Percentiles rank a stretch among this genome's conserved stretches.
phyloP scores from a whole-genome alignment of 1,140 invertebrate species.

The Galleria mellonella region DNA sequence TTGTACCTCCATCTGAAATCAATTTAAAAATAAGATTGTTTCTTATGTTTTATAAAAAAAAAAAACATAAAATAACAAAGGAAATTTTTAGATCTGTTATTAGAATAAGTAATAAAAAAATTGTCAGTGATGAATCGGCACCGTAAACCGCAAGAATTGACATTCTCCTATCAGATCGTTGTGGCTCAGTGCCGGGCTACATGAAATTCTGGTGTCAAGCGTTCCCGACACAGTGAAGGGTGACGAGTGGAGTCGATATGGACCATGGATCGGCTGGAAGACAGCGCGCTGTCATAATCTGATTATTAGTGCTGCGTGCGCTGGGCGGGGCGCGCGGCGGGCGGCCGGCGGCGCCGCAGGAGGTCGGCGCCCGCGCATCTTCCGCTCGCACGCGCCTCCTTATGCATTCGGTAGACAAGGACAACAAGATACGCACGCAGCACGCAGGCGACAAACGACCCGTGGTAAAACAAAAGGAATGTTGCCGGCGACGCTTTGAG shows the following conservation, averaged over 20 bases:
- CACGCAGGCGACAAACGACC: conserved; percentile 70
- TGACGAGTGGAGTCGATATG: conserved; percentile 49
- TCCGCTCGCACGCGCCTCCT: conserved; percentile 29
- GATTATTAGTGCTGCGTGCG: conserved; percentile 64
- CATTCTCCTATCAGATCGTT: background rate
- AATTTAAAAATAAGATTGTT: no score
- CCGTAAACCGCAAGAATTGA: no score
- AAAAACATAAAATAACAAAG: no score
- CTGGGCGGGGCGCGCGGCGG: conserved; percentile 67
- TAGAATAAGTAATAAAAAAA: no score
- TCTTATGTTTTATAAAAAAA: no score
- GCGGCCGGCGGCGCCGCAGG: conserved; percentile 62
- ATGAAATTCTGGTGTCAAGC: conserved; percentile 44
- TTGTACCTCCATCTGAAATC: no score
- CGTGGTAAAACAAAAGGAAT: conserved; percentile 74
- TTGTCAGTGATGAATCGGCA: background rate
- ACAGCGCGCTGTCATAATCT: conserved; percentile 66
- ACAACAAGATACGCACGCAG: conserved; percentile 31
- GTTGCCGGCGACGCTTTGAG: conserved; percentile 69
- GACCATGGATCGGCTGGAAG: conserved; percentile 41
- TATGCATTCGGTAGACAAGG: conserved; percentile 15
- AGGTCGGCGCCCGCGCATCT: conserved; percentile 61
- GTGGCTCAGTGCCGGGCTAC: conserved; percentile 12
- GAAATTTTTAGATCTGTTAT: no score
- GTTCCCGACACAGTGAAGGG: conserved; percentile 45